Evolutionary conservation across 2,797 vertebrate genomes (phyloP).

Genomic region (Petrocephalus schoutedeni): DNA sequence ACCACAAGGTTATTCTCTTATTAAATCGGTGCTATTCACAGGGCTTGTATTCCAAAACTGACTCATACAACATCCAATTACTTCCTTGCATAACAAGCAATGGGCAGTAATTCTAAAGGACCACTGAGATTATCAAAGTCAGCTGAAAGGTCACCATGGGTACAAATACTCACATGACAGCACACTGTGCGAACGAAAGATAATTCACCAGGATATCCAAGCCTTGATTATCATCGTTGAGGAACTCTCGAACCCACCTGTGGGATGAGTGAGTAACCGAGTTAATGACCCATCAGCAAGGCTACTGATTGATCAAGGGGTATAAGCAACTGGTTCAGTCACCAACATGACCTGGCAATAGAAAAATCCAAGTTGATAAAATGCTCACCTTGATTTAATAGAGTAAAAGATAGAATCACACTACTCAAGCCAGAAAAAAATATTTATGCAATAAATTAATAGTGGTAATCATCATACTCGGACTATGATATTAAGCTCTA

Average conservation of each 20-base stretch:
- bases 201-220: slow-evolving; percentile 96
- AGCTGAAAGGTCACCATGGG: not conserved
- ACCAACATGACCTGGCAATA: not conserved
- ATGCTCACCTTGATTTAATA: not conserved
- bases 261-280: not conserved
- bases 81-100: not conserved
- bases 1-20: not conserved
- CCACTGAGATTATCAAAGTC: not conserved
- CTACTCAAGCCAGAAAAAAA: not conserved
- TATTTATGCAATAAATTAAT: not conserved
- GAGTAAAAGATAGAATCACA: not conserved
- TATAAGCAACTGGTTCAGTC: not conserved
- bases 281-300: not conserved
- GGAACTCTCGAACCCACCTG: slow-evolving; percentile 96
- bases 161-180: slow-evolving; percentile 86
- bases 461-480: not conserved
- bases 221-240: slow-evolving; percentile 98
- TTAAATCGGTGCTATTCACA: not conserved
- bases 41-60: not conserved
- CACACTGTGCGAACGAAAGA: slow-evolving; percentile 93
- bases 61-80: not conserved
- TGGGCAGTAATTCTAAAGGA: not conserved
- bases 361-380: not conserved
- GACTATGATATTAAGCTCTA: not conserved
- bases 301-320: not conserved